phyloP scores from a whole-genome alignment of 1,140 invertebrate genomes.

The Ctenoplectra terminalis region DNA sequence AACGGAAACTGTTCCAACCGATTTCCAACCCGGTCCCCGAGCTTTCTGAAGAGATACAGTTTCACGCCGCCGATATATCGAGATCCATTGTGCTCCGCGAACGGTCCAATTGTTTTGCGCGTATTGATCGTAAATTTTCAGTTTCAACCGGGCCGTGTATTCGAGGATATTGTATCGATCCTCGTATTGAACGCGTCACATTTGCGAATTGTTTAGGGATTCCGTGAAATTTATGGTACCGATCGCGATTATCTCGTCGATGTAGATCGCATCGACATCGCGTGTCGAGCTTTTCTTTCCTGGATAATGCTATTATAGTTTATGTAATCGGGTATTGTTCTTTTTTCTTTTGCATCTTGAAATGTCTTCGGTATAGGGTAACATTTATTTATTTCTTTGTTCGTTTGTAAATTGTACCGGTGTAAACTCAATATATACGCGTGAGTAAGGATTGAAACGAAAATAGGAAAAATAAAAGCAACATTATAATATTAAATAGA shows the following conservation, averaged over 20 bases:
- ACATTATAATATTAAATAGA: too few species aligned
- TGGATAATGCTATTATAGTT: background rate
- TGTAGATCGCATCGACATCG: background rate
- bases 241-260: background rate
- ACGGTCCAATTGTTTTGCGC: constrained; percentile 23
- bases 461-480: too few species aligned
- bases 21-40: background rate
- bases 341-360: background rate
- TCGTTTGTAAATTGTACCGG: too few species aligned
- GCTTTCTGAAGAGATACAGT: constrained; percentile 20
- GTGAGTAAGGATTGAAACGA: too few species aligned
- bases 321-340: background rate
- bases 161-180: constrained; percentile 16
- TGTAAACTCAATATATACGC: too few species aligned
- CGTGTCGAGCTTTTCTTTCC: background rate
- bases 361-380: too few species aligned
- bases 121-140: constrained; percentile 46
- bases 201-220: constrained; percentile 34
- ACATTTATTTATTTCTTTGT: too few species aligned
- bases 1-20: constrained; percentile 11
- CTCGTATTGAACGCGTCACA: constrained; percentile 31
- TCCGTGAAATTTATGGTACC: constrained; percentile 7
- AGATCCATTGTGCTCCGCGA: constrained; percentile 20
- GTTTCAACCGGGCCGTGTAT: background rate
- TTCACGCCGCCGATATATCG: constrained; percentile 15